Conservation (phyloP, 53 echinoderm and acorn worm genomes). For the Echinarachnius parma region DNA sequence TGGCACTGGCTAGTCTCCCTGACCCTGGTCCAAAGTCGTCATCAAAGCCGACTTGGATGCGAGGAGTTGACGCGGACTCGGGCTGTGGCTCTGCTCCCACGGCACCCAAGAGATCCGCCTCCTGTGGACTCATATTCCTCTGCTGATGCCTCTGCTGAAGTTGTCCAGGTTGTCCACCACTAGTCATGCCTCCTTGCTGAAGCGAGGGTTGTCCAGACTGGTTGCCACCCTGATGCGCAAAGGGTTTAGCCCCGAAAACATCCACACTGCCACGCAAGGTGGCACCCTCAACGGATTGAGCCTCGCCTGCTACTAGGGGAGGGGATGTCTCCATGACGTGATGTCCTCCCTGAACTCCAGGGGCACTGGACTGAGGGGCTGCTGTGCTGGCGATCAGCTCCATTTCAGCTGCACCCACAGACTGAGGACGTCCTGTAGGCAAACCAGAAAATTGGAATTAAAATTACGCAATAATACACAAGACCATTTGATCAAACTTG, state of each 20-base stretch:
- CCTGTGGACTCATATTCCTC: slow-evolving; percentile 21
- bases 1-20: slow-evolving; percentile 19
- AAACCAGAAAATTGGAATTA: too few relatives aligned
- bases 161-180: too few relatives aligned
- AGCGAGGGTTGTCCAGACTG: slow-evolving; percentile 26
- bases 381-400: slow-evolving; percentile 10
- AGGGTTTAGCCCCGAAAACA: slow-evolving; percentile 68
- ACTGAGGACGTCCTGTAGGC: slow-evolving; percentile 20
- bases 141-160: slow-evolving; percentile 14
- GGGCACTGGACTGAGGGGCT: background rate
- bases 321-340: slow-evolving; percentile 40
- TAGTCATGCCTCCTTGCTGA: too few relatives aligned
- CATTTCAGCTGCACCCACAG: slow-evolving; percentile 42
- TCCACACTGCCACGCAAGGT: slow-evolving; percentile 5
- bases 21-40: slow-evolving; percentile 56
- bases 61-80: slow-evolving; percentile 33
- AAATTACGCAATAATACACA: too few relatives aligned
- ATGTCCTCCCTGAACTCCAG: too few relatives aligned
- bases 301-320: slow-evolving; percentile 23
- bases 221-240: slow-evolving; percentile 24
- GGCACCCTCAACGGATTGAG: background rate
- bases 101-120: slow-evolving; percentile 17
- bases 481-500: too few relatives aligned
- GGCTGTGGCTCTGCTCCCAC: slow-evolving; percentile 37
- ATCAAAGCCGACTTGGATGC: slow-evolving; percentile 52